Evolutionary conservation across 30 jellyfish, hydroid and myxozoan species (phyloP), one percentile per base, ranked within the genome.

Genomic region (Hydra vulgaris): DNA sequence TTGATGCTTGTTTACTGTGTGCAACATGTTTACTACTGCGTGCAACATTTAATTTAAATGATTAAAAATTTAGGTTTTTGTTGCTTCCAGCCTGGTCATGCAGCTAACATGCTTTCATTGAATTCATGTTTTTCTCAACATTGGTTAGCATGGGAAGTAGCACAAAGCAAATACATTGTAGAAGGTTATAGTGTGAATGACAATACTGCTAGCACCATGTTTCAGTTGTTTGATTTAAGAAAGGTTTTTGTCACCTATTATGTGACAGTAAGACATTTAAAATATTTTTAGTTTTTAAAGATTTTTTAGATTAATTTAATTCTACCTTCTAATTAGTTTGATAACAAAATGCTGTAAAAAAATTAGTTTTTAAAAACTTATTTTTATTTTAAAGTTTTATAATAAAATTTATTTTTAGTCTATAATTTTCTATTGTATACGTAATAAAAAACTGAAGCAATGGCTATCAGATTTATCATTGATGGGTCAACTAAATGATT

Each of bases 101-200:
- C 83, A 21, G 56, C 80, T 24, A 74, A 73, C 56, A 27, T 89
- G 56, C 71, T 89, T 73, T 89, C 97, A 17, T 86, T 90, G 61
- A 89, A 86, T 69, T 93, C 95, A n/a, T 92, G 95, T 16, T 89
- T 89, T 72, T 79, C 85, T 27, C 94, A 81, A 70, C 88, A 95
- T 40, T 89, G 97, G 97, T 73, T 89, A 24, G 97, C 97, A n/a
- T 89, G 97, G 97, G 97, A 89, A 70, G 97, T 89, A 73, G 82
- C 85, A 22, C 97, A 89, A 77, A 89, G 89, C 70, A 89, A 89
- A 54, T 89, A 89, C 74, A 86, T 87, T 12, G 53, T 89, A 27
- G 97, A 89, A 71, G 97, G 97, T 18, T 89, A 89, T 87, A 89
- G 97, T 68, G 95, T 89, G 79, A 89, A 94, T 66, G 97, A 89